Base-by-base conservation (phyloP, 2,888 invertebrate genomes). In the Drosophila yooni region DNA sequence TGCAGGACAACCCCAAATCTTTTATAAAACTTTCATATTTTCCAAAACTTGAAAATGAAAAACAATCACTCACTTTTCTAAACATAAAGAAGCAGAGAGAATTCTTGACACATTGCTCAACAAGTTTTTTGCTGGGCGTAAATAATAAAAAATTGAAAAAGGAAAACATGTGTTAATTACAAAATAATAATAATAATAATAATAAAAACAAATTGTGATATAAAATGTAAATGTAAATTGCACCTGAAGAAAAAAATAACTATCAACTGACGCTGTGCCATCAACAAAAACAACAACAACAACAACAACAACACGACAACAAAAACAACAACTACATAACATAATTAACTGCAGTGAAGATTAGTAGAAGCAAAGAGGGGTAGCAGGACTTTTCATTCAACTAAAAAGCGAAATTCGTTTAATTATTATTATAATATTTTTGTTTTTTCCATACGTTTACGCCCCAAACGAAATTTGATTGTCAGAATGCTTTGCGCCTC, bases 231-330 rank as follows among this genome's bases (percentile, higher is more conserved):
- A 88, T 88, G 86, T 81, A 77, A 73, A 89, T 60, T 78, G 88
- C 86, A 85, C 85, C 84, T 84, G 84, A 85, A 73, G 74, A 82
- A 73, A 51, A 25, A 52, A 25, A 50, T 36, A 85, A 88, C 90
- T 85, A 89, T 87, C 77, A 88, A 86, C 73, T 76, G 82, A 83
- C 83, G 83, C 88, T 90, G 87, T 87, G 87, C 87, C 87, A 87
- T 87, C 70, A 86, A 76, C 73, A 88, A 74, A 64, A 70, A 74
- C 76, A 75, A 79, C 73, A 76, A 60, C 71, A 70, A 74, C 76
- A 75, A 79, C 73, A 76, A 60, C 71, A 69, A 74, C 71, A 66
- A 53, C 13, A 68, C 61, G 29, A 61, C 65, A 38, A 56, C 57
- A 66, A 80, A 68, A 71, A 79, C 57, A 71, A 80, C 70, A 71